Conservation (phyloP, 2,888 invertebrate species). For the Dicroscelio sp. region DNA sequence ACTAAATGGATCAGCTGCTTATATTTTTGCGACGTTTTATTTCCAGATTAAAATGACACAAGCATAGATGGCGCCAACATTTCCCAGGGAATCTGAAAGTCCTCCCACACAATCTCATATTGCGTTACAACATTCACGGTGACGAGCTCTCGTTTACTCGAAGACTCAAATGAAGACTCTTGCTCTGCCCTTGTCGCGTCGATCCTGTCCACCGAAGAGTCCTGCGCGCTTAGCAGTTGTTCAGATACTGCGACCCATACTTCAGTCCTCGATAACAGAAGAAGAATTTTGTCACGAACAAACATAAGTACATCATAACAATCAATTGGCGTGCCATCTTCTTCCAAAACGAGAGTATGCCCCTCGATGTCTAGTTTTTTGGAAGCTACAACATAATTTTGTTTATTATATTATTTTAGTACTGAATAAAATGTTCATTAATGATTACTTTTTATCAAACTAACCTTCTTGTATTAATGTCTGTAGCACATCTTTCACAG, state of each 20-base stretch:
- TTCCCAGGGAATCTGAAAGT: slow-evolving; percentile 40
- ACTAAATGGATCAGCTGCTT: background rate
- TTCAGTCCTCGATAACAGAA: background rate
- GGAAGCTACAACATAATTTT: too few relatives aligned
- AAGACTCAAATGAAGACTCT: too few relatives aligned
- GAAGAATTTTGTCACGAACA: background rate
- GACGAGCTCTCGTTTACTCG: background rate
- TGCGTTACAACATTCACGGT: background rate
- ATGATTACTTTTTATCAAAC: too few relatives aligned
- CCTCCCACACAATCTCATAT: background rate
- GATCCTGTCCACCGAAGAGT: background rate
- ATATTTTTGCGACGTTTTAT: background rate
- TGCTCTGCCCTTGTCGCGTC: background rate
- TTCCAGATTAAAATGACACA: too few relatives aligned
- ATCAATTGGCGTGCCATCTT: slow-evolving; percentile 1
- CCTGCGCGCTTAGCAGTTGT: too few relatives aligned
- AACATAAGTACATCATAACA: background rate
- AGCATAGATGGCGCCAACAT: too few relatives aligned
- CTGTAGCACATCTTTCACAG: too few relatives aligned
- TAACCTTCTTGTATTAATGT: too few relatives aligned
- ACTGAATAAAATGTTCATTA: background rate
- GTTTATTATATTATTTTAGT: too few relatives aligned
- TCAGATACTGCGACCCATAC: background rate
- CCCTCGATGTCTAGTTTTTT: too few relatives aligned
- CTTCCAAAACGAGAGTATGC: background rate